A percentile compares a stretch with the other conserved stretches of the same genome.
phyloP scores from a whole-genome alignment of 2,888 invertebrate species.

The Acanthococcus lagerstroemiae region DNA sequence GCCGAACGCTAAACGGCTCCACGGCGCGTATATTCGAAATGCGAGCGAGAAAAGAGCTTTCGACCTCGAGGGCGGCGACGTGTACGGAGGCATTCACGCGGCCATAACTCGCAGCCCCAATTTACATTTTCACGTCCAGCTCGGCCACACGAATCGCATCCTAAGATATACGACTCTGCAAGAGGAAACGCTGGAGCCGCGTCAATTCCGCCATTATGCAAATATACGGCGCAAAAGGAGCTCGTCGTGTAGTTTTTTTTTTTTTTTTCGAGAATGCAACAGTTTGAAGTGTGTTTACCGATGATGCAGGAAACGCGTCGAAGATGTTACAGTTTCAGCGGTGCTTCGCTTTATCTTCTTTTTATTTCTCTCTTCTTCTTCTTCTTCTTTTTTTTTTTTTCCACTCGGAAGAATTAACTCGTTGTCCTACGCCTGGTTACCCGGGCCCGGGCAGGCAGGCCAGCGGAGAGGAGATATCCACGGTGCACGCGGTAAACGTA shows the following conservation, averaged over 20 bases:
- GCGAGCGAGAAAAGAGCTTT: too few species aligned
- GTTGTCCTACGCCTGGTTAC: neutral
- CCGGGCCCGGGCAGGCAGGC: neutral
- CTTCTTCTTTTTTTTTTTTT: neutral
- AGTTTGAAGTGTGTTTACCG: neutral
- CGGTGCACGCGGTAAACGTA: neutral
- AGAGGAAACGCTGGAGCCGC: neutral
- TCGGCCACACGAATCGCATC: too few species aligned
- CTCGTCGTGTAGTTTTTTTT: too few species aligned
- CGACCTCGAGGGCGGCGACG: too few species aligned
- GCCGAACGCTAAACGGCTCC: too few species aligned
- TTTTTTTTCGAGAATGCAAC: conserved; percentile 5
- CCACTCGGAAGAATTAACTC: neutral
- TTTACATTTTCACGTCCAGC: too few species aligned
- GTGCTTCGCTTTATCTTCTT: too few species aligned
- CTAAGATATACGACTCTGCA: too few species aligned
- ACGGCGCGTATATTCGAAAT: too few species aligned
- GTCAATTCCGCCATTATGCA: conserved; percentile 10
- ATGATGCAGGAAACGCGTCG: conserved; percentile 2
- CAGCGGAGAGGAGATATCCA: neutral
- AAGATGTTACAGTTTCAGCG: neutral
- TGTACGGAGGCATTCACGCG: too few species aligned
- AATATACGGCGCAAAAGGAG: neutral
- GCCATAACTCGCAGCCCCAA: too few species aligned
- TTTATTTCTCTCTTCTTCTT: neutral